Percentiles rank a stretch among this genome's conserved stretches.
Evolutionary conservation across 2,113 vertebrate genomes (phyloP).

Genomic region (Dasyornis broadbenti): DNA sequence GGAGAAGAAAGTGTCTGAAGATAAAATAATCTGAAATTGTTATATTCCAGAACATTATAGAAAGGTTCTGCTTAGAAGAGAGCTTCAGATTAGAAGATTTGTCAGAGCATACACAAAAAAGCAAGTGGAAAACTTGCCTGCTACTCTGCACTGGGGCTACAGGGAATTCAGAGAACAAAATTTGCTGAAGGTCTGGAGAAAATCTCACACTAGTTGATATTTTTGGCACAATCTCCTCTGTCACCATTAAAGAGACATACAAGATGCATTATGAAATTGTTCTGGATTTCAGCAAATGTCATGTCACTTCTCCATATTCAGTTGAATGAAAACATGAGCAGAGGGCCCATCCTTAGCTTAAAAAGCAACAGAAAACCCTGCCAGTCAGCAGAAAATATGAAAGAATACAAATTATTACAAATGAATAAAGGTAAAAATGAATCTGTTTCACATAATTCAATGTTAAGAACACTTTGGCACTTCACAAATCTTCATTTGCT

Average conservation of each 20-base stretch:
- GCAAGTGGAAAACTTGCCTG: not conserved
- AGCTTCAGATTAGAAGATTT: not conserved
- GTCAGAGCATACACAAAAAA: not conserved
- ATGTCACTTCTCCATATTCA: not conserved
- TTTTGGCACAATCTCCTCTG: not conserved
- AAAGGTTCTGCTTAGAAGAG: not conserved
- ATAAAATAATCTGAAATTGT: not conserved
- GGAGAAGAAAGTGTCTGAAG: not conserved
- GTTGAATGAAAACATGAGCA: not conserved
- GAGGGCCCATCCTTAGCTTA: not conserved
- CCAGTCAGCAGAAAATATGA: not conserved
- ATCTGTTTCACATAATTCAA: not conserved
- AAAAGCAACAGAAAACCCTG: not conserved
- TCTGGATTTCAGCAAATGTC: not conserved
- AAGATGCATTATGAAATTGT: not conserved
- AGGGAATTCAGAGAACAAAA: not conserved
- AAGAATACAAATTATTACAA: not conserved
- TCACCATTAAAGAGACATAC: not conserved
- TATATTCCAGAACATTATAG: not conserved
- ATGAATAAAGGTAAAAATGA: not conserved
- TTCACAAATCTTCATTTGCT: not conserved
- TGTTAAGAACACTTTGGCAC: not conserved
- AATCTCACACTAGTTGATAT: not conserved
- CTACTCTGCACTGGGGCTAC: not conserved
- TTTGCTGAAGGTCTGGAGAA: not conserved